Conservation (phyloP, 2,113 vertebrate species). For the Zeus faber region DNA sequence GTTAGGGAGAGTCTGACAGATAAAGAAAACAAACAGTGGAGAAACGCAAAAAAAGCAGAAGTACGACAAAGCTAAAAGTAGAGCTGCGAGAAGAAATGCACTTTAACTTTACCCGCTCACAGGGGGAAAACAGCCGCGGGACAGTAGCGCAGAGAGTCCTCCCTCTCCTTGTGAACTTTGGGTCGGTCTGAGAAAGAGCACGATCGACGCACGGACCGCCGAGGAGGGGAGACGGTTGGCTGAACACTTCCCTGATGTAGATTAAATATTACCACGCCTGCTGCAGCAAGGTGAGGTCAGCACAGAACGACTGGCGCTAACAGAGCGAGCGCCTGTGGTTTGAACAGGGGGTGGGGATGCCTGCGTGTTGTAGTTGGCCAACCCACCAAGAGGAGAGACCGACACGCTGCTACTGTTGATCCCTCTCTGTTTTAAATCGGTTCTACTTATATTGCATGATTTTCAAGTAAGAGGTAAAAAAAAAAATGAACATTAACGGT, state of each 20-base stretch:
- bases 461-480: too few relatives aligned
- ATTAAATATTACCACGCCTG: conserved; percentile 74
- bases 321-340: conserved; percentile 45
- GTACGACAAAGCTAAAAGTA: conserved; percentile 38
- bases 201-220: neutral
- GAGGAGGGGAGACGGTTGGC: neutral
- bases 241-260: conserved; percentile 36
- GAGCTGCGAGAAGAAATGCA: neutral
- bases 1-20: neutral
- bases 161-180: conserved; percentile 1
- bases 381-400: too few relatives aligned
- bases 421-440: too few relatives aligned
- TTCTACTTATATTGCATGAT: too few relatives aligned
- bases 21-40: conserved; percentile 3
- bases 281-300: conserved; percentile 42
- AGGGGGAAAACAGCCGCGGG: too few relatives aligned
- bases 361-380: too few relatives aligned
- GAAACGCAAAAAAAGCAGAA: conserved; percentile 54
- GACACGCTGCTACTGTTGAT: too few relatives aligned
- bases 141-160: too few relatives aligned
- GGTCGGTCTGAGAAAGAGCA: conserved; percentile 2
- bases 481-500: too few relatives aligned
- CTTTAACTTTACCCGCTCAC: conserved; percentile 18
- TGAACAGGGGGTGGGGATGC: conserved; percentile 52
- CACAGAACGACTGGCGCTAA: conserved; percentile 49